Evolutionary conservation across 2,797 vertebrate genomes (phyloP), one percentile per base, ranked within the genome.

Genomic region (Potorous gilbertii): DNA sequence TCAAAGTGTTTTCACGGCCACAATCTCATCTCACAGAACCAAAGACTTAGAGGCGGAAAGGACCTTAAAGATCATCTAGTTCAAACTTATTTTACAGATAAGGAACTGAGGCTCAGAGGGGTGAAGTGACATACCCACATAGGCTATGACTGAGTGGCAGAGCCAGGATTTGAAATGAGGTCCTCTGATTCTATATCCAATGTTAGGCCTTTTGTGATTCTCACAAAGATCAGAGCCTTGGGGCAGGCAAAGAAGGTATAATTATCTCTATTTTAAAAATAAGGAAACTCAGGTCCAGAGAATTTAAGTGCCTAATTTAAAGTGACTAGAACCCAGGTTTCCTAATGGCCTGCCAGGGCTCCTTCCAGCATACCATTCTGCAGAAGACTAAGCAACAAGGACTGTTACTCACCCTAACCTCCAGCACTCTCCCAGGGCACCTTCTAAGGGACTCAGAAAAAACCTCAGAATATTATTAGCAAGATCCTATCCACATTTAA

Each of bases 281-380:
- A n/a, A 96, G 55, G 40, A 96, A 97, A 97, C 50, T 92, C 91
- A 90, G 5, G 95, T 40, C 56, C 34, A 89, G 21, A 91, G 54
- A 94, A 31, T 66, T 81, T 94, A 96, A 97, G 91, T 56, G 46
- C n/a, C 3, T 94, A 90, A 90, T 54, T 46, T 96, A 12, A 91
- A 27, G 34, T 94, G 94, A 97, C 16, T 10, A 95, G 54, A 96
- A 96, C 31, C 54, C 92, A 95, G 66, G 94, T 96, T 92, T 95
- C 55, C 52, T 94, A 4, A 93, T 90, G 94, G 57, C 95, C 46
- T 27, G n/a, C 96, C 93, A 96, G 56, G 28, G 46, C 11, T 95
- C 62, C 95, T 96, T n/a, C 91, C 55, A 95, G 62, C 52, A 81
- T 27, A 56, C 92, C 52, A 94, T 31, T 95, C 18, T 81, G 9